Conservation (phyloP, 2,797 vertebrate genomes). For the Oreochromis grahami region DNA sequence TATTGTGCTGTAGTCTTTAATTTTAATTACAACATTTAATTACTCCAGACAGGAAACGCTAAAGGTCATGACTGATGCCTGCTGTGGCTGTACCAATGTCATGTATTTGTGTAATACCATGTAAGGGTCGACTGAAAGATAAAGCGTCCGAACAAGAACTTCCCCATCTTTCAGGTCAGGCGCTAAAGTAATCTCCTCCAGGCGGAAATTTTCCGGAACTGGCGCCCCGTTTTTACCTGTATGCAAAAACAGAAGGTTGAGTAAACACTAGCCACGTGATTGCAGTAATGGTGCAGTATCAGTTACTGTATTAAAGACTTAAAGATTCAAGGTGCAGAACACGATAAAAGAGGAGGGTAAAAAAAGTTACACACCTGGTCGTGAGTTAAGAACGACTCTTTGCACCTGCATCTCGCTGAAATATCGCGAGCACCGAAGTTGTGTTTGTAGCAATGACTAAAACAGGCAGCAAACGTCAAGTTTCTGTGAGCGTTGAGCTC, state of each 20-base stretch:
- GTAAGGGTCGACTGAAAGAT: slow-evolving; percentile 96
- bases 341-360: not conserved
- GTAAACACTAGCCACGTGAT: not conserved
- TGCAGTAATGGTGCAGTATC: not conserved
- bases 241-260: not conserved
- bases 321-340: not conserved
- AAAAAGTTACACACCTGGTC: slow-evolving; percentile 65
- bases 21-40: not conserved
- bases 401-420: slow-evolving; percentile 50
- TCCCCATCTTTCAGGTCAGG: slow-evolving; percentile 77
- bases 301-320: not conserved
- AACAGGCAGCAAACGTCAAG: not conserved
- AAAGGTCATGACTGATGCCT: not conserved
- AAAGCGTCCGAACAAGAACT: slow-evolving; percentile 83
- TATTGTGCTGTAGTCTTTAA: not conserved
- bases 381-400: slow-evolving; percentile 70
- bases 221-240: slow-evolving; percentile 84
- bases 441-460: not conserved
- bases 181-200: slow-evolving; percentile 76
- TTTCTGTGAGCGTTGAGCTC: not conserved
- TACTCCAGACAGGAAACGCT: not conserved
- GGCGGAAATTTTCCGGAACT: slow-evolving; percentile 82
- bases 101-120: slow-evolving; percentile 78
- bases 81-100: not conserved
- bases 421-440: not conserved